Percentiles rank a stretch among this genome's conserved stretches.
Conservation (phyloP, 2,888 invertebrate genomes). For the Apodemia mormo region DNA sequence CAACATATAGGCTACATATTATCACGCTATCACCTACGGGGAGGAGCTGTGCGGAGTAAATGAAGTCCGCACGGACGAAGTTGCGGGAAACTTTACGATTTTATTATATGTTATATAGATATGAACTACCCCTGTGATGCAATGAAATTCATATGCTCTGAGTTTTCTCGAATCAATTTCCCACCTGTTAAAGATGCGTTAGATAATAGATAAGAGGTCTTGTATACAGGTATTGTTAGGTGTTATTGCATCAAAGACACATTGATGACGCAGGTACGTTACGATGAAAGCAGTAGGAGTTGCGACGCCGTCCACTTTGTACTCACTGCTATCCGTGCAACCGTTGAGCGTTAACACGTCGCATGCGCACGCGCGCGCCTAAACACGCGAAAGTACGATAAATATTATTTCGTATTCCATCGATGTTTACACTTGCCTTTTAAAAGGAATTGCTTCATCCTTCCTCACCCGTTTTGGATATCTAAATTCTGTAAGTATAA, state of each 20-base stretch:
- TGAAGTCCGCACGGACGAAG: too few species aligned
- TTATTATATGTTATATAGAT: too few species aligned
- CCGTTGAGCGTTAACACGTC: slow-evolving; percentile 22
- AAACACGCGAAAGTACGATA: slow-evolving; percentile 63
- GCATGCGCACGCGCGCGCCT: slow-evolving; percentile 49
- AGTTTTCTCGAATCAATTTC: slow-evolving; percentile 2
- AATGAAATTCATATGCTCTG: too few species aligned
- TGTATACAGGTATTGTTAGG: background rate
- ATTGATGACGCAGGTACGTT: background rate
- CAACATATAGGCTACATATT: too few species aligned
- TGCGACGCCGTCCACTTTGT: slow-evolving; percentile 1
- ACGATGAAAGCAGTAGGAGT: slow-evolving; percentile 13
- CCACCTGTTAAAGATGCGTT: slow-evolving; percentile 14
- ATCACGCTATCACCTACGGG: too few species aligned
- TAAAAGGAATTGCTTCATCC: slow-evolving; percentile 16
- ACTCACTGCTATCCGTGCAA: slow-evolving; percentile 28
- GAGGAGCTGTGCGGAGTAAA: too few species aligned
- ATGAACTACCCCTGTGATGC: too few species aligned
- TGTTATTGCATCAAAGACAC: background rate
- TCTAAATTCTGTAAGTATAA: slow-evolving; percentile 15
- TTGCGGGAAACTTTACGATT: too few species aligned
- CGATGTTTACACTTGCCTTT: slow-evolving; percentile 13
- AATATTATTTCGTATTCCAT: slow-evolving; percentile 3
- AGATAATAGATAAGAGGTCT: slow-evolving; percentile 15
- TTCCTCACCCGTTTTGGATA: slow-evolving; percentile 14